A percentile compares a stretch with the other conserved stretches of the same genome.
These are phyloP conservation scores for Poeciliopsis gracilis DNA, from an alignment of 2,797 vertebrate species.

Conservation along the genomic window DNA sequence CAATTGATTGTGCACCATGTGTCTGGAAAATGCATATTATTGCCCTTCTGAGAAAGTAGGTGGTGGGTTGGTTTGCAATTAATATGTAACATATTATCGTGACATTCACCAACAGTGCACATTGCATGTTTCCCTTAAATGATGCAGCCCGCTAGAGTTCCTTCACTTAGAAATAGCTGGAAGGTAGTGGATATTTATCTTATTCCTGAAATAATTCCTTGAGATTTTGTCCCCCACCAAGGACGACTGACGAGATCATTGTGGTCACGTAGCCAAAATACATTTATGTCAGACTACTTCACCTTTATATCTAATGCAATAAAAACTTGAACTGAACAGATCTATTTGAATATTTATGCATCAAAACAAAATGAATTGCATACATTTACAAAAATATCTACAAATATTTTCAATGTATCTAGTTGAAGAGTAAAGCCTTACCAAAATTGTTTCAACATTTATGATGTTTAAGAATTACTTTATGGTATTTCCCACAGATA, in stretches of 20 bases:
- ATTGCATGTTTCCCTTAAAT: neutral
- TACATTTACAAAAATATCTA: neutral
- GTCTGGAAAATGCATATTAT: too few species aligned
- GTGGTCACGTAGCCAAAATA: neutral
- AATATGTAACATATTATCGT: neutral
- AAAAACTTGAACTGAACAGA: neutral
- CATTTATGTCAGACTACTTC: neutral
- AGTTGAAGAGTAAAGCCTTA: neutral
- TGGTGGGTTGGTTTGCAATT: neutral
- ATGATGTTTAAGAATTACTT: slow-evolving; percentile 32
- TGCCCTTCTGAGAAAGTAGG: neutral
- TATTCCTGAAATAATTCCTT: neutral
- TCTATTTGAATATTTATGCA: neutral
- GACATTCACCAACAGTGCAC: neutral
- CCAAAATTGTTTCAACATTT: slow-evolving; percentile 5
- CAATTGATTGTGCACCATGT: too few species aligned
- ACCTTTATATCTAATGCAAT: neutral
- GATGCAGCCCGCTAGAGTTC: neutral
- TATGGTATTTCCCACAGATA: slow-evolving; percentile 37
- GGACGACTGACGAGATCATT: neutral
- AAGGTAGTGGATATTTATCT: neutral
- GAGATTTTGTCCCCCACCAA: neutral
- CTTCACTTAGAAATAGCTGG: neutral
- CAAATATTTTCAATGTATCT: neutral
- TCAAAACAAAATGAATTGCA: neutral